Evolutionary conservation across 1,140 invertebrate species (phyloP), one percentile per base, ranked within the genome.

Genomic region (Teleopsis dalmanni): DNA sequence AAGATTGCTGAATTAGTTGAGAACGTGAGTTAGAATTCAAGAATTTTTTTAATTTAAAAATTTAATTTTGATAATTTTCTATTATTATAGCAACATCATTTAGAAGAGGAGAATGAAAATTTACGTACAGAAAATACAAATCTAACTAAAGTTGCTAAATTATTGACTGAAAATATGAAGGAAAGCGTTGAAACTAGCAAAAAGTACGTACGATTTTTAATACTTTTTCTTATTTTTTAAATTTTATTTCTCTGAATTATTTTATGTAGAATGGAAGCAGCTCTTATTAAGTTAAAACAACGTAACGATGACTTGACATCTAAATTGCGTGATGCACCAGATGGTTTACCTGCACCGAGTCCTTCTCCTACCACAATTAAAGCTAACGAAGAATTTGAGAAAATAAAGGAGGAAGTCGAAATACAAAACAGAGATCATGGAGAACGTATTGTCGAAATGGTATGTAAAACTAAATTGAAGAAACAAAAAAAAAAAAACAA

Each of bases 361-460:
- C 48, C 9, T 19, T 59, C 65, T 16, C 62, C 65, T 8, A 61
- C 57, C 18, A 51, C 57, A 2, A 43, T 62, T 4, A 46, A 57
- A 27, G 52, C 51, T 1, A 56, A 64, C 45, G 60, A 37, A 5
- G 62, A 65, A 23, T 63, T 62, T 33, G 65, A 67, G 42, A 46
- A 65, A 50, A 65, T 67, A 27, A 57, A 64, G 52, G 65, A 62
- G 3, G 56, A 64, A 54, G 59, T 69, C 48, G 56, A 65, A 31
- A 59, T 57, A 33, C 65, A 64, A 51, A 51, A 57, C 22, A 56
- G 57, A 10, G 64, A 65, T 18, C 66, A 70, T 48, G 58, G 58
- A 34, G 67, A 70, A 16, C 62, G 67, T 35, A 68, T 70, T 52
- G 67, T 70, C 19, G 67, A 70, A 62, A 68, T 70, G 65, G 67